Conservation (phyloP, 2,888 invertebrate genomes). For the Cremastobaeus sp. region DNA sequence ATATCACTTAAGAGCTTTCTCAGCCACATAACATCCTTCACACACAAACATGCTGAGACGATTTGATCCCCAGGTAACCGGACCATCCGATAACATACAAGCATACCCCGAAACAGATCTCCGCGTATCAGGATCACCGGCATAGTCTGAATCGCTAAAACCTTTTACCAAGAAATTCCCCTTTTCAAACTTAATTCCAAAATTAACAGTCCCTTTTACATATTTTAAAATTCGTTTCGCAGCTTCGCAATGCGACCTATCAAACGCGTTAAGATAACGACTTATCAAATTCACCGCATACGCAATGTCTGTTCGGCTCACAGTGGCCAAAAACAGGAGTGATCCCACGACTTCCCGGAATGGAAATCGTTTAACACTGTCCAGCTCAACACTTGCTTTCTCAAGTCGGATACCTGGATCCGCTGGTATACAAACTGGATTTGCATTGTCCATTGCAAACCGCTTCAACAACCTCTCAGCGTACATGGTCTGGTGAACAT, state of each 20-base stretch:
- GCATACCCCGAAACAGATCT: too few relatives aligned
- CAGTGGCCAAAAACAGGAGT: conserved; percentile 41
- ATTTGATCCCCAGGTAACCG: too few relatives aligned
- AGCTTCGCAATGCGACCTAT: conserved; percentile 46
- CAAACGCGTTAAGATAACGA: conserved; percentile 35
- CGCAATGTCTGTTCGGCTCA: conserved; percentile 55
- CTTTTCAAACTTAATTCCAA: conserved; percentile 19
- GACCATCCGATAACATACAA: too few relatives aligned
- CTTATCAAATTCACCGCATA: conserved; percentile 50
- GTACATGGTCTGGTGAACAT: conserved; percentile 56
- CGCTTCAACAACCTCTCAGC: conserved; percentile 40
- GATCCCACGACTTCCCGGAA: conserved; percentile 46
- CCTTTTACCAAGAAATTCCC: too few relatives aligned
- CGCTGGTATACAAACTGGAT: conserved; percentile 47
- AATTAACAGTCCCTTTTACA: conserved; percentile 32
- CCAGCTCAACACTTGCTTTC: background rate
- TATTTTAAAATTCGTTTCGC: conserved; percentile 57
- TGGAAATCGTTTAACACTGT: conserved; percentile 2
- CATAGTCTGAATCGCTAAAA: conserved; percentile 55
- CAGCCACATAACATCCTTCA: too few relatives aligned
- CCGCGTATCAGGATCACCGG: too few relatives aligned
- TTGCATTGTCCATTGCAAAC: conserved; percentile 50
- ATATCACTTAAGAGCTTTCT: too few relatives aligned
- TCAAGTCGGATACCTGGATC: conserved; percentile 36
- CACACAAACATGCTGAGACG: too few relatives aligned